Evolutionary conservation across 2,797 vertebrate species (phyloP), one percentile per base, ranked within the genome.

Genomic region (Etheostoma nigrum): DNA sequence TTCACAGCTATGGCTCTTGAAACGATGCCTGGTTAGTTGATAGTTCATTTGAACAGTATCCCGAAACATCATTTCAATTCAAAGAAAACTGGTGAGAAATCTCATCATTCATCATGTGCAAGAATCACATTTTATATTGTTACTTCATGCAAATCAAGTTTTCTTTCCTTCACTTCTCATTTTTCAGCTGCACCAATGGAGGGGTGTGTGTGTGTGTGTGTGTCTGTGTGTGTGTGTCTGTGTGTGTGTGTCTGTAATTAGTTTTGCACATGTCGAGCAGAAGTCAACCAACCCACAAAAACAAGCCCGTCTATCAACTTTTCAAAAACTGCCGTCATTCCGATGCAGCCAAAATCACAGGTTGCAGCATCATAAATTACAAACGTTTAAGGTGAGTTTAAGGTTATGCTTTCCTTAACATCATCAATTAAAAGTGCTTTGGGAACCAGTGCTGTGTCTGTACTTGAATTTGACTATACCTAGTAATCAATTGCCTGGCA

Each of bases 341-440:
- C 27, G 72, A 66, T 30, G 60, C 74, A 70, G 75, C 58, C 72
- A 82, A 67, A 81, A 75, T 80, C 69, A 76, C 42, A 79, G 10
- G 69, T 27, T 76, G 57, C 48, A 52, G 30, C 23, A 48, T 68
- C 54, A 60, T 72, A 66, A 84, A 88, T 72, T 15, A 75, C 70
- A 74, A 6, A 55, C 1, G 25, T 55, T 76, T 51, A 58, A 64
- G 53, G 59, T 65, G 27, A 59, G 71, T 67, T 64, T 42, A 21
- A 67, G 78, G 81, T 84, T 60, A 79, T 74, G 40, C 47, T 74
- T 85, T 88, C 67, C 60, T 53, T 21, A 74, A 86, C 79, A 86
- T 78, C 55, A 7, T 82, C 72, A 81, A 74, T 83, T 79, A 88
- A 65, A 57, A 70, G 74, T 53, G 60, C 51, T 66, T 71, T 21